Evolutionary conservation across 2,113 vertebrate genomes (phyloP).

Genomic region (Pagrus major): DNA sequence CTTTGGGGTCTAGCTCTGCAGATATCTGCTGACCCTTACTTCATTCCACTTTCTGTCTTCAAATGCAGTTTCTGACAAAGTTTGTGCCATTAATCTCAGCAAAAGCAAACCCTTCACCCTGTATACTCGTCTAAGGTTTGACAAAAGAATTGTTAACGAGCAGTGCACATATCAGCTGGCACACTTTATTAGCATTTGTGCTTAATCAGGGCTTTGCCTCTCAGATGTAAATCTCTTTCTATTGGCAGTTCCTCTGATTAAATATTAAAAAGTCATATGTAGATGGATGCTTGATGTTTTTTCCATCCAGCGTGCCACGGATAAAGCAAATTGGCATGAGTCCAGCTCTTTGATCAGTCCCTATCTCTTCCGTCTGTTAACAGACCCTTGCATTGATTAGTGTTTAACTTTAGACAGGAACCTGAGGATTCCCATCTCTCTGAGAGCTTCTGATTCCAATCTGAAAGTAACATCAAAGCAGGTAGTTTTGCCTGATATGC

Average conservation of each 20-base stretch:
- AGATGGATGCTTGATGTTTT: conserved; percentile 65
- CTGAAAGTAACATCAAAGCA: conserved; percentile 32
- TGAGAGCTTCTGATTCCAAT: conserved; percentile 32
- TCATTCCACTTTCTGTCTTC: conserved; percentile 15
- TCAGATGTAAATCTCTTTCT: conserved; percentile 54
- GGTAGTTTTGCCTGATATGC: conserved; percentile 29
- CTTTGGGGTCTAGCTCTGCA: conserved; percentile 2
- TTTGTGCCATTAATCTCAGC: conserved; percentile 4
- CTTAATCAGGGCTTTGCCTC: conserved; percentile 43
- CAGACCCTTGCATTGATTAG: conserved; percentile 39
- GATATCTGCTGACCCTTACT: conserved; percentile 23
- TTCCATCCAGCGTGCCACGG: conserved; percentile 42
- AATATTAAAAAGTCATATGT: conserved; percentile 73
- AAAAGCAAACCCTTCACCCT: conserved; percentile 28
- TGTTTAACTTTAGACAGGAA: conserved; percentile 31
- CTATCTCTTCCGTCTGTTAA: conserved; percentile 36
- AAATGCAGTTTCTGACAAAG: not conserved
- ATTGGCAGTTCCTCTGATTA: conserved; percentile 56
- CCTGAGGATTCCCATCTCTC: not conserved
- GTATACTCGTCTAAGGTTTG: conserved; percentile 31
- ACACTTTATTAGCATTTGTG: conserved; percentile 29
- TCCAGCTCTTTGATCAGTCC: conserved; percentile 65
- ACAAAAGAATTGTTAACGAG: conserved; percentile 39
- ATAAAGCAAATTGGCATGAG: conserved; percentile 54
- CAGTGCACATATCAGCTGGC: conserved; percentile 24